A percentile compares a stretch with the other conserved stretches of the same genome.
phyloP scores from a whole-genome alignment of 2,797 vertebrate species.

The Spinibarbus caldwelli region DNA sequence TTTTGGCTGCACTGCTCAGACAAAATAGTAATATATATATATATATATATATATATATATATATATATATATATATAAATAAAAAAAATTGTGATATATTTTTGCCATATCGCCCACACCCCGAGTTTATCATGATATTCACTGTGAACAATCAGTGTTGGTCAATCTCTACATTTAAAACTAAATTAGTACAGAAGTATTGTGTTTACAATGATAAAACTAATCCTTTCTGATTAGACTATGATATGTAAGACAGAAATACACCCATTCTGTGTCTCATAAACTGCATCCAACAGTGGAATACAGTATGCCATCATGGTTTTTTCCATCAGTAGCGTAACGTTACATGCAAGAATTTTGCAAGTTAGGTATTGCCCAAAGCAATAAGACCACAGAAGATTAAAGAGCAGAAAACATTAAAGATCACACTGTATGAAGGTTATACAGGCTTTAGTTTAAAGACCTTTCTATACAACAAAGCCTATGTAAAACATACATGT shows the following conservation, averaged over 20 bases:
- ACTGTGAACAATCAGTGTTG: neutral
- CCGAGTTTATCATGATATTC: neutral
- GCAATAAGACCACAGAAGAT: conserved; percentile 23
- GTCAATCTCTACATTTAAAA: neutral
- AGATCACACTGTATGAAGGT: neutral
- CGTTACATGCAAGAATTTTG: conserved; percentile 45
- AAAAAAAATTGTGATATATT: too few relatives aligned
- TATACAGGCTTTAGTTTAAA: neutral
- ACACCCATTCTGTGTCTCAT: neutral
- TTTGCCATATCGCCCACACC: too few relatives aligned
- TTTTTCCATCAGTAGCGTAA: conserved; percentile 52
- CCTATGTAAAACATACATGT: neutral
- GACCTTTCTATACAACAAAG: neutral
- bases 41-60: too few relatives aligned
- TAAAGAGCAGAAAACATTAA: neutral
- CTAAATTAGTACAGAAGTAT: neutral
- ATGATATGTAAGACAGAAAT: neutral
- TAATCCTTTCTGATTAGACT: neutral
- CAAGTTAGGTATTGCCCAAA: conserved; percentile 44
- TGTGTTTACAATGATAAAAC: too few relatives aligned
- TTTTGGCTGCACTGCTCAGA: too few relatives aligned
- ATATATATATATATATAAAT: too few relatives aligned
- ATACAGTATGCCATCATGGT: conserved; percentile 55
- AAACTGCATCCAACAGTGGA: conserved; percentile 40
- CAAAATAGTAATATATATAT: too few relatives aligned